Percentiles rank a stretch among this genome's conserved stretches.
Conservation (phyloP, 2,113 vertebrate species). For the Catagonus wagneri region DNA sequence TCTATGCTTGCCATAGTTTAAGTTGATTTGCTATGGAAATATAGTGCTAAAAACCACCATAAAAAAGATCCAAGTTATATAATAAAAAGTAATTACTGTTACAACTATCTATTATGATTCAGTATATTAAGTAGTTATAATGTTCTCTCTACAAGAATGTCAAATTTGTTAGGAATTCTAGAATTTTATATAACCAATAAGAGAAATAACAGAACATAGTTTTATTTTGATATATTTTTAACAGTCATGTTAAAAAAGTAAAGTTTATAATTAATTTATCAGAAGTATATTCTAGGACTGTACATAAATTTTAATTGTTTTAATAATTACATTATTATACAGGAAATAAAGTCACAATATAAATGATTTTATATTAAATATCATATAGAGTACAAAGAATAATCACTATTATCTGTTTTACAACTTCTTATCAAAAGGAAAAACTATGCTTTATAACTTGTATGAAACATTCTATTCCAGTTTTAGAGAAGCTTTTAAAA, state of each 20-base stretch:
- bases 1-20: background rate
- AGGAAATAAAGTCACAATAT: conserved; percentile 6
- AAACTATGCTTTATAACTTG: background rate
- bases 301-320: background rate
- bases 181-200: background rate
- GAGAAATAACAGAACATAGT: background rate
- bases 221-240: background rate
- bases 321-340: background rate
- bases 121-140: background rate
- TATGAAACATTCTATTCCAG: background rate
- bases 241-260: background rate
- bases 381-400: background rate
- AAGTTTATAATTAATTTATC: background rate
- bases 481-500: background rate
- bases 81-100: background rate
- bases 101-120: background rate
- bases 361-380: background rate
- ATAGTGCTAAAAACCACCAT: background rate
- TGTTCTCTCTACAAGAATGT: background rate
- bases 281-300: background rate
- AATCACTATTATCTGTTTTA: background rate
- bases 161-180: background rate
- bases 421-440: background rate
- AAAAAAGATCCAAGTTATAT: background rate
- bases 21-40: background rate